phyloP scores from a whole-genome alignment of 2,888 invertebrate species.

The Ectemnius cavifrons region DNA sequence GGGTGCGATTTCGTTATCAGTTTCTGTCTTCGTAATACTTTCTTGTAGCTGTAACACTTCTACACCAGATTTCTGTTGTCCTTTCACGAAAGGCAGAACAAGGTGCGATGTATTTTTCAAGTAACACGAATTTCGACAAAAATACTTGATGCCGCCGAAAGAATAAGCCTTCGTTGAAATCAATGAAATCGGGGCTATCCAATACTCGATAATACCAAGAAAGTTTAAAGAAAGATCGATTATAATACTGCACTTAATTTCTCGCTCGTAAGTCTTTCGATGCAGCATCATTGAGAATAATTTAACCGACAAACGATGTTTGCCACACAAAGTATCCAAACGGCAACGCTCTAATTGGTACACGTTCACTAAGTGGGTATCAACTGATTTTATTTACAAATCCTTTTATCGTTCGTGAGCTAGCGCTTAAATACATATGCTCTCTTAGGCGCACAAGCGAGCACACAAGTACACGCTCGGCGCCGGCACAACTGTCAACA shows the following conservation, averaged over 20 bases:
- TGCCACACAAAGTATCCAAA: slow-evolving; percentile 54
- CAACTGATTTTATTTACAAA: slow-evolving; percentile 69
- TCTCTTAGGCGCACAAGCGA: slow-evolving; percentile 47
- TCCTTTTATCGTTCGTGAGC: slow-evolving; percentile 53
- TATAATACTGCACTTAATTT: no score
- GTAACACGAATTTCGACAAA: no score
- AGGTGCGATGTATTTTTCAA: not conserved
- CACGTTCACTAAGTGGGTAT: slow-evolving; percentile 54
- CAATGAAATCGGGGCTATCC: no score
- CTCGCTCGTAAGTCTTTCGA: not conserved
- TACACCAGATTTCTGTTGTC: slow-evolving; percentile 39
- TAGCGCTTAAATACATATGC: slow-evolving; percentile 20
- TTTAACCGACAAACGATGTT: slow-evolving; percentile 26
- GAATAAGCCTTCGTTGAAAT: no score
- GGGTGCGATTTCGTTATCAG: slow-evolving; percentile 3
- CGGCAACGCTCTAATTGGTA: slow-evolving; percentile 50
- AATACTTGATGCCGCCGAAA: no score
- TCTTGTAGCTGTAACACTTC: not conserved
- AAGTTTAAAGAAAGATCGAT: no score
- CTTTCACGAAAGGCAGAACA: slow-evolving; percentile 39
- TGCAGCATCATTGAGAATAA: slow-evolving; percentile 18
- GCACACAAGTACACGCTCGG: slow-evolving; percentile 47
- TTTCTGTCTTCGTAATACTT: not conserved
- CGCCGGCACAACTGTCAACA: slow-evolving; percentile 59
- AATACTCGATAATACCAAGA: no score